Evolutionary conservation across 2,888 invertebrate species (phyloP), one percentile per base, ranked within the genome.

Genomic region (Rapana venosa): DNA sequence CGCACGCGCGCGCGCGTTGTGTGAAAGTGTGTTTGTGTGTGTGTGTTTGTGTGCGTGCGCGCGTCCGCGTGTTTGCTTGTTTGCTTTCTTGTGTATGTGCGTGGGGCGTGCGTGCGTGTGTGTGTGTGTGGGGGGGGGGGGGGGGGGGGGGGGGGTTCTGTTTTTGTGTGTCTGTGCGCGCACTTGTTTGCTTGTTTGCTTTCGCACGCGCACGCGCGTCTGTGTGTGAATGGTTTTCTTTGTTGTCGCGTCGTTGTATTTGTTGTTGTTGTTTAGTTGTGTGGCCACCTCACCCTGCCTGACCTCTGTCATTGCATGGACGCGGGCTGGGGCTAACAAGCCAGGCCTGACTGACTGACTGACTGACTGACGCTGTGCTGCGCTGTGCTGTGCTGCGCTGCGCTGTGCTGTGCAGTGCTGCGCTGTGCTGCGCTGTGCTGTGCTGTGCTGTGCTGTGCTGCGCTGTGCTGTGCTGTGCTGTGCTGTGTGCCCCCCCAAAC

Each of bases 361-460:
- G n/a, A 58, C 26, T 84, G 84, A n/a, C 58, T 84, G 30, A 58
- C 58, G 81, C 20, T 36, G 81, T 81, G 36, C 56, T 84, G 84
- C 30, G 84, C 13, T 58, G 84, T 58, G 84, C 20, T 84, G 84
- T 84, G 84, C 79, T 84, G 36, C 36, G 81, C 20, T 36, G 81
- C 36, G 36, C 56, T 84, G 84, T 58, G 84, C 13, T 58, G 84
- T 58, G 84, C 20, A 58, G 84, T 84, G 84, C 47, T 84, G 84
- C n/a, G 84, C n/a, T 84, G 84, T 56, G 84, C 20, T 84, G 84
- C 26, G 84, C 26, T 84, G 36, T 81, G 81, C 20, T 36, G 81
- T 81, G 36, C 56, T 84, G 84, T 58, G 84, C 13, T 58, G 84
- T 58, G 84, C 20, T 84, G 84, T 84, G 84, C 56, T 84, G n/a